Conservation (phyloP, 2,888 invertebrate genomes). For the Junonia oenone region DNA sequence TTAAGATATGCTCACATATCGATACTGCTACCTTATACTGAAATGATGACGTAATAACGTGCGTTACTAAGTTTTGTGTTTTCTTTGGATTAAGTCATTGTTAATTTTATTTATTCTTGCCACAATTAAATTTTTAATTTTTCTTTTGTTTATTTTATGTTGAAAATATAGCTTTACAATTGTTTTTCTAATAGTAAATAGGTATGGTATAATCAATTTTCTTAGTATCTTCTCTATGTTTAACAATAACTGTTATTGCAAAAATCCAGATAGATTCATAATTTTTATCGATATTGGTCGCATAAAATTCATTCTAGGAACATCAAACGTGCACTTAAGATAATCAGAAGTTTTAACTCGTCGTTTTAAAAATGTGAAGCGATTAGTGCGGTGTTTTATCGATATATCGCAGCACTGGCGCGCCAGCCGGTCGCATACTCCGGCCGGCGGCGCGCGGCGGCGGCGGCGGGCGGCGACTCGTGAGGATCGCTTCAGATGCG, state of each 20-base stretch:
- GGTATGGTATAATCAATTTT: no score
- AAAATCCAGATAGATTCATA: not conserved
- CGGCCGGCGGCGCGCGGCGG: slow-evolving; percentile 55
- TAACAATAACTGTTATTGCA: no score
- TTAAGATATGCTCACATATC: slow-evolving; percentile 28
- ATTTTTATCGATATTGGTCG: not conserved
- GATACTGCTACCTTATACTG: slow-evolving; percentile 1
- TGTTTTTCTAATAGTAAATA: no score
- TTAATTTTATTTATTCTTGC: no score
- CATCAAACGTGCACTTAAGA: not conserved
- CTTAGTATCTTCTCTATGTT: no score
- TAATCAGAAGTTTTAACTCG: not conserved
- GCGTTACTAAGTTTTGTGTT: no score
- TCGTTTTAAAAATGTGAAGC: not conserved
- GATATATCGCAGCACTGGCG: slow-evolving; percentile 59
- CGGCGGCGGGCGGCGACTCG: slow-evolving; percentile 62
- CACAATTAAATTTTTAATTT: no score
- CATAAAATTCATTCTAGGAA: not conserved
- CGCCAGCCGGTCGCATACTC: slow-evolving; percentile 75
- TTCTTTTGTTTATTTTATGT: no score
- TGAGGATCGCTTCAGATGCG: slow-evolving; percentile 54
- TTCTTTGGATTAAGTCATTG: no score
- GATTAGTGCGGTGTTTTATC: slow-evolving; percentile 34
- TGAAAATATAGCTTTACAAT: no score
- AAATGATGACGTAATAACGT: not conserved